Evolutionary conservation across 2,888 invertebrate species (phyloP), one percentile per base, ranked within the genome.

Genomic region (Melinaea marsaeus): DNA sequence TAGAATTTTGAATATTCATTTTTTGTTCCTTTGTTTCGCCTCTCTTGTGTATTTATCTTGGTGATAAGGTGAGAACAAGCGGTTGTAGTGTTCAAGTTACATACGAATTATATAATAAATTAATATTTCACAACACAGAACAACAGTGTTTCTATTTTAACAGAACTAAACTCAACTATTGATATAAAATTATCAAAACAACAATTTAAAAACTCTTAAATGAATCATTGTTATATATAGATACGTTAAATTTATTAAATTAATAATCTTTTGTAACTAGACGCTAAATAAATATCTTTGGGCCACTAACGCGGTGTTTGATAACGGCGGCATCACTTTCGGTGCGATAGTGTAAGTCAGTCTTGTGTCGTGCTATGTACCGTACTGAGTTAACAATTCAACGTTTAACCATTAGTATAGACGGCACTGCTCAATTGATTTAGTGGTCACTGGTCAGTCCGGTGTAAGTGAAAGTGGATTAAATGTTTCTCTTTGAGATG

Each of bases 241-340:
- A 22, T 22, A 22, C 22, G 22, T 22, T 1, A 22, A 22, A 51
- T 6, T 51, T 51, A 13, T 4, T 6, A 51, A 22, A 13, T 22
- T 22, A 42, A 33, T 54, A 32, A 48, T 54, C 33, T 55, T 37
- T 62, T 59, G 58, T 55, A 57, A 64, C 63, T 63, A 72, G 75
- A 72, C 67, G 70, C 69, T 73, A 74, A 73, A 71, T 72, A 75
- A 74, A 76, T 74, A 75, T 70, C 63, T 69, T 63, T 72, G 67
- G 71, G 70, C 72, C 71, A 72, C 72, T 71, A 71, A 69, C 70
- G 68, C 66, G 66, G 64, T 68, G 65, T 63, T 68, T 75, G 85
- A 89, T 86, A 85, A 87, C 79, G 76, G 73, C 72, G 73, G 75
- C 71, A 75, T 74, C 76, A 78, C 83, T 83, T 80, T 85, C 79